These are phyloP conservation scores for Mugil cephalus DNA, from an alignment of 2,113 vertebrate genomes.

Conservation along the genomic window DNA sequence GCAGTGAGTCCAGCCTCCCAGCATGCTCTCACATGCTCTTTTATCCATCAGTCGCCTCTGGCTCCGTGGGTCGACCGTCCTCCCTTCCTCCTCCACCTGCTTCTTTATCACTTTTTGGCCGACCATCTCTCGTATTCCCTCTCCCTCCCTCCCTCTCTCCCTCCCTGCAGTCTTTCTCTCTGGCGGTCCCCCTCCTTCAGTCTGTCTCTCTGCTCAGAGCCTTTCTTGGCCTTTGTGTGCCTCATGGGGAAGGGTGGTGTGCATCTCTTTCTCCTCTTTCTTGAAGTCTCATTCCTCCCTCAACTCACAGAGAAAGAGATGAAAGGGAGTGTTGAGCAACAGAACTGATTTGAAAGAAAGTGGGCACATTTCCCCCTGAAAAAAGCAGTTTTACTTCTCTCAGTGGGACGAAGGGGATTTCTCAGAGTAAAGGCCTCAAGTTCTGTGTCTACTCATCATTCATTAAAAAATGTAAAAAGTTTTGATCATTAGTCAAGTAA, in stretches of 20 bases:
- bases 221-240: constrained; percentile 48
- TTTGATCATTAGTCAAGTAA: not conserved
- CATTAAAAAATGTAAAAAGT: not conserved
- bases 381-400: not conserved
- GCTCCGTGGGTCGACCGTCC: constrained; percentile 25
- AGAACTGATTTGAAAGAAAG: constrained; percentile 32
- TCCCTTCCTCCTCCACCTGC: constrained; percentile 56
- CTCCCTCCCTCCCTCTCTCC: not conserved
- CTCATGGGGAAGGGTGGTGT: constrained; percentile 50
- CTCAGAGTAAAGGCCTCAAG: not conserved
- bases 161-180: constrained; percentile 12
- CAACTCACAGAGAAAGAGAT: constrained; percentile 33
- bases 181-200: constrained; percentile 16
- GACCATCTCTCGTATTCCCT: constrained; percentile 13
- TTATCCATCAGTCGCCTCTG: constrained; percentile 58
- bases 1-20: constrained; percentile 51
- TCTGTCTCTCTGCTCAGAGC: constrained; percentile 37
- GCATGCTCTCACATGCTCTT: constrained; percentile 66
- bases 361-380: not conserved
- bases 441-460: not conserved
- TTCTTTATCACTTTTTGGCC: constrained; percentile 45
- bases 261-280: constrained; percentile 26
- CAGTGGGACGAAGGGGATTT: not conserved
- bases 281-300: constrained; percentile 32
- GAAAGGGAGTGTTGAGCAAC: constrained; percentile 22